Conservation (phyloP, 2,113 vertebrate genomes). For the Otocyon megalotis region DNA sequence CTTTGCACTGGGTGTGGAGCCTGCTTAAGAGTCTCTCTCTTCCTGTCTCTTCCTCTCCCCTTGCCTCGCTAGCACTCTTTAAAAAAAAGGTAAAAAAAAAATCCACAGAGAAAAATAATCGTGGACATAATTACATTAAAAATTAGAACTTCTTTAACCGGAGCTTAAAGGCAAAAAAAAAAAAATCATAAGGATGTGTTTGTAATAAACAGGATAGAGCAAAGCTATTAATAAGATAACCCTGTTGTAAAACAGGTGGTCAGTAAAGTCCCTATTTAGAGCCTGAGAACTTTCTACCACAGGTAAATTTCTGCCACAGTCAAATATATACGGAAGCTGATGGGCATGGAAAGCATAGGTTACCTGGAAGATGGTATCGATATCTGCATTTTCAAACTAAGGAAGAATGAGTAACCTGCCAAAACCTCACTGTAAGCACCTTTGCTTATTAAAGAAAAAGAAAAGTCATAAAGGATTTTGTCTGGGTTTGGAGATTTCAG, state of each 20-base stretch:
- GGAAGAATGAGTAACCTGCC: background rate
- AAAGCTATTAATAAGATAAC: background rate
- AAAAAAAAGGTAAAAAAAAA: background rate
- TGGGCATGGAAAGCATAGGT: background rate
- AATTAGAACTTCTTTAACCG: background rate
- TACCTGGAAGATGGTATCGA: background rate
- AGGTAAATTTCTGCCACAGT: background rate
- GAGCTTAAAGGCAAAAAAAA: background rate
- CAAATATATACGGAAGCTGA: background rate
- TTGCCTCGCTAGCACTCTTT: background rate
- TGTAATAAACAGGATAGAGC: background rate
- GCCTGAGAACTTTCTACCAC: background rate
- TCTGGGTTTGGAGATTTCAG: background rate
- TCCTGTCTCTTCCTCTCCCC: background rate
- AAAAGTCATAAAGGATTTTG: background rate
- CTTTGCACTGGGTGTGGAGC: background rate
- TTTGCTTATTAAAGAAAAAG: background rate
- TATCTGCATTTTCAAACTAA: constrained; percentile 31
- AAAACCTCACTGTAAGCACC: background rate
- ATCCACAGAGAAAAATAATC: background rate
- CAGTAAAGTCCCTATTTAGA: background rate
- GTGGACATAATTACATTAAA: background rate
- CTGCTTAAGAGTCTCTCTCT: background rate
- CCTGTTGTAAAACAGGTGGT: background rate
- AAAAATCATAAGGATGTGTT: background rate